Evolutionary conservation across 2,113 vertebrate species (phyloP).

Genomic region (Oryctolagus cuniculus): DNA sequence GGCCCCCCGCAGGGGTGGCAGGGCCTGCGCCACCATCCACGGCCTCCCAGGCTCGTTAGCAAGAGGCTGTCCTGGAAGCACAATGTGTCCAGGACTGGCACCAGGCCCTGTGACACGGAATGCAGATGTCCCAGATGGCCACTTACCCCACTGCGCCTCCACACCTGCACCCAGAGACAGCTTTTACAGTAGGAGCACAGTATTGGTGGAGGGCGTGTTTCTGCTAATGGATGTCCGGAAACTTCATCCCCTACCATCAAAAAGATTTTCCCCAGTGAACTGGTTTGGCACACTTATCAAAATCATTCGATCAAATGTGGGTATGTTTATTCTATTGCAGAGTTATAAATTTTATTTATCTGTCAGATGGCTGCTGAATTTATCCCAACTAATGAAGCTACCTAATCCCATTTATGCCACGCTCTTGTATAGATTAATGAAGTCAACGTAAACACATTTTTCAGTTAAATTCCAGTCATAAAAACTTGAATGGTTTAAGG

Average conservation of each 20-base stretch:
- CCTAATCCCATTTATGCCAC: slow-evolving; percentile 5
- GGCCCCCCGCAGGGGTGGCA: too few species aligned
- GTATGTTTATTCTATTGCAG: slow-evolving; percentile 48
- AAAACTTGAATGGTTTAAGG: slow-evolving; percentile 31
- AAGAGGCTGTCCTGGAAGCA: too few species aligned
- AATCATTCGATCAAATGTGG: not conserved
- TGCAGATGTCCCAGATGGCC: too few species aligned
- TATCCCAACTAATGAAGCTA: slow-evolving; percentile 1
- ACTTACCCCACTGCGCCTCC: too few species aligned
- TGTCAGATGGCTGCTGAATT: not conserved
- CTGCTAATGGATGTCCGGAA: not conserved
- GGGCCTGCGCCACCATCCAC: too few species aligned
- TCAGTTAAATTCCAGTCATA: slow-evolving; percentile 5
- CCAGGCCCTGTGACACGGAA: too few species aligned
- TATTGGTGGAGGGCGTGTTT: not conserved
- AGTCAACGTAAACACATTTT: slow-evolving; percentile 42
- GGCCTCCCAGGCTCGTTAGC: too few species aligned
- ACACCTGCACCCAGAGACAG: not conserved
- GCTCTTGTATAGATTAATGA: slow-evolving; percentile 12
- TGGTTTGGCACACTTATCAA: not conserved
- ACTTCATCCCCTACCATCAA: not conserved
- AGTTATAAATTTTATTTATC: slow-evolving; percentile 21
- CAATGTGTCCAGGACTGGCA: too few species aligned
- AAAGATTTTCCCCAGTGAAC: slow-evolving; percentile 33
- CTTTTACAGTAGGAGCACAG: not conserved